A percentile compares a stretch with the other conserved stretches of the same genome.
Evolutionary conservation across 2,797 vertebrate genomes (phyloP).

Genomic region (Coccyzus lansbergi): DNA sequence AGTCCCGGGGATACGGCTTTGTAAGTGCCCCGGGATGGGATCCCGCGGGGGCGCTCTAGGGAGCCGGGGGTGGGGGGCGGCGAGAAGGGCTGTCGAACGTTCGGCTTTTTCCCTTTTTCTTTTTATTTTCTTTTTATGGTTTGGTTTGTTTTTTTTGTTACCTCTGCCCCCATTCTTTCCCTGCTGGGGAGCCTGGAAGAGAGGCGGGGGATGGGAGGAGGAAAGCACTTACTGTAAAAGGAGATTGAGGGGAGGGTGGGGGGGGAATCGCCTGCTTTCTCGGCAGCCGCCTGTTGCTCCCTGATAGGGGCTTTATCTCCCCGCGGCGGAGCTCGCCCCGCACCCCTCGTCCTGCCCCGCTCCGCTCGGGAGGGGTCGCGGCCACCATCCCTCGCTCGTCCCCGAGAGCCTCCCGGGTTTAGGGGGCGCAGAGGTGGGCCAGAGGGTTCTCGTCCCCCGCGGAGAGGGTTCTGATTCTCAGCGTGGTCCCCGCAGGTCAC

Average conservation of each 20-base stretch:
- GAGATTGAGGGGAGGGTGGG: neutral
- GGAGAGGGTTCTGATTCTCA: neutral
- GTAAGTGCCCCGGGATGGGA: constrained; percentile 80
- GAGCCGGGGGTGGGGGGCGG: neutral
- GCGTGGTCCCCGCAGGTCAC: constrained; percentile 86
- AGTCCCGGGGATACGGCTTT: constrained; percentile 96
- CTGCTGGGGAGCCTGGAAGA: neutral
- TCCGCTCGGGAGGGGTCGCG: neutral
- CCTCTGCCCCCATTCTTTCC: neutral
- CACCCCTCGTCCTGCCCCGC: neutral
- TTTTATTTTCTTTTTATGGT: neutral
- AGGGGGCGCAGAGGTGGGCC: too few species aligned
- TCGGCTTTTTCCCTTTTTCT: neutral
- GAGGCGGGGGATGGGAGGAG: neutral
- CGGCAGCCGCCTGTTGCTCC: constrained; percentile 28
- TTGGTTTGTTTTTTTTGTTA: too few species aligned
- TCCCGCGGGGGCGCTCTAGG: neutral
- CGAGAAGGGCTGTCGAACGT: neutral
- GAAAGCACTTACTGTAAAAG: neutral
- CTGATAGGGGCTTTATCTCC: constrained; percentile 57
- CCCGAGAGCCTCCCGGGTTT: too few species aligned
- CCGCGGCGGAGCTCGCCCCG: neutral
- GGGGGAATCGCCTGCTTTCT: neutral
- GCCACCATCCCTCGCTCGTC: too few species aligned
- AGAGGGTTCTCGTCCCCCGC: too few species aligned